phyloP scores from a whole-genome alignment of 2,797 vertebrate species.

The Spea hammondii region DNA sequence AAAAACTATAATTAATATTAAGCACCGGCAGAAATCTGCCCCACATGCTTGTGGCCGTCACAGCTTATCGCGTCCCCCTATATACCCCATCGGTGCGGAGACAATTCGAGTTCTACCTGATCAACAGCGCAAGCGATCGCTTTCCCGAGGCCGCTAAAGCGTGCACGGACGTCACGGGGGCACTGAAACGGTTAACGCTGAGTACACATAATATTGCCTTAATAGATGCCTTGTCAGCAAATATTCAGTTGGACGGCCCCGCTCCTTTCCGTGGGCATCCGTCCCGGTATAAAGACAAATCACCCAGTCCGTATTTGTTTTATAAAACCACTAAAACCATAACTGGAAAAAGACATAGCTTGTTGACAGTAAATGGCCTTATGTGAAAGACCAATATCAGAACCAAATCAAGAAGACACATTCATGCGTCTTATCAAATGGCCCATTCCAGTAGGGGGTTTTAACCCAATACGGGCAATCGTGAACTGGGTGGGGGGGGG shows the following conservation, averaged over 20 bases:
- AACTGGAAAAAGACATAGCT: slow-evolving; percentile 46
- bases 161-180: slow-evolving; percentile 4
- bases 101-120: too few species aligned
- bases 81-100: too few species aligned
- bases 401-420: slow-evolving; percentile 27
- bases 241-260: slow-evolving; percentile 45
- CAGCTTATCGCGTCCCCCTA: too few species aligned
- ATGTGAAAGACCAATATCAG: slow-evolving; percentile 17
- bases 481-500: too few species aligned
- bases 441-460: not conserved
- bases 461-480: too few species aligned
- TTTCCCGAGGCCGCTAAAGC: not conserved
- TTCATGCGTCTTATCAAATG: slow-evolving; percentile 13
- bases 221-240: slow-evolving; percentile 47
- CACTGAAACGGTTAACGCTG: slow-evolving; percentile 38
- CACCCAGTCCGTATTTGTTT: slow-evolving; percentile 50
- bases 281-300: slow-evolving; percentile 50
- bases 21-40: too few species aligned
- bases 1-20: too few species aligned
- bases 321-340: slow-evolving; percentile 50
- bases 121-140: too few species aligned
- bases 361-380: slow-evolving; percentile 44
- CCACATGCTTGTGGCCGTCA: too few species aligned
- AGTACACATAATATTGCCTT: slow-evolving; percentile 36
- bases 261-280: slow-evolving; percentile 41